Evolutionary conservation across 2,113 vertebrate genomes (phyloP).

Genomic region (Athene cunicularia): DNA sequence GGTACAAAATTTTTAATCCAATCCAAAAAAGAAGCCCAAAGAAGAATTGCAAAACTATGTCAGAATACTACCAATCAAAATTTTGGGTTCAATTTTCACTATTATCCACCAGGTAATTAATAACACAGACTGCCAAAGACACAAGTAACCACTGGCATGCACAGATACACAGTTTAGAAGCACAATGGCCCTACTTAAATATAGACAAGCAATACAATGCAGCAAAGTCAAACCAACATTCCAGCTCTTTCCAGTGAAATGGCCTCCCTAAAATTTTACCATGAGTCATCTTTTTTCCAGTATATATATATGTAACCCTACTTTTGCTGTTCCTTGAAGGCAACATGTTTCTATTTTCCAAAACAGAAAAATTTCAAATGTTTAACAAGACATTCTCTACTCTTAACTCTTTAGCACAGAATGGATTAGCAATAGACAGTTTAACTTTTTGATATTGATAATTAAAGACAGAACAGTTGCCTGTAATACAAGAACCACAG

Average conservation of each 20-base stretch:
- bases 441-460: background rate
- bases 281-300: background rate
- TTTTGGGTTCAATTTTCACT: background rate
- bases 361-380: background rate
- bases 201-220: background rate
- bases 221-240: background rate
- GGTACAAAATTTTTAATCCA: background rate
- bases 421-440: background rate
- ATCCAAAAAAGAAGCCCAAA: background rate
- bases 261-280: background rate
- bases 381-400: background rate
- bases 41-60: background rate
- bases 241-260: background rate
- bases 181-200: background rate
- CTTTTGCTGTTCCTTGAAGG: background rate
- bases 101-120: background rate
- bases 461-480: background rate
- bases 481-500: background rate
- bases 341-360: background rate
- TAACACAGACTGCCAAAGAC: background rate
- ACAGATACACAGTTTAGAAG: background rate
- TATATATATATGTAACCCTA: background rate
- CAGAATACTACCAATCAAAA: background rate
- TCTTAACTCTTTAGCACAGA: background rate
- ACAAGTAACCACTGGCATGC: background rate